Evolutionary conservation across 2,113 vertebrate genomes (phyloP), one percentile per base, ranked within the genome.

Genomic region (Paralichthys olivaceus): DNA sequence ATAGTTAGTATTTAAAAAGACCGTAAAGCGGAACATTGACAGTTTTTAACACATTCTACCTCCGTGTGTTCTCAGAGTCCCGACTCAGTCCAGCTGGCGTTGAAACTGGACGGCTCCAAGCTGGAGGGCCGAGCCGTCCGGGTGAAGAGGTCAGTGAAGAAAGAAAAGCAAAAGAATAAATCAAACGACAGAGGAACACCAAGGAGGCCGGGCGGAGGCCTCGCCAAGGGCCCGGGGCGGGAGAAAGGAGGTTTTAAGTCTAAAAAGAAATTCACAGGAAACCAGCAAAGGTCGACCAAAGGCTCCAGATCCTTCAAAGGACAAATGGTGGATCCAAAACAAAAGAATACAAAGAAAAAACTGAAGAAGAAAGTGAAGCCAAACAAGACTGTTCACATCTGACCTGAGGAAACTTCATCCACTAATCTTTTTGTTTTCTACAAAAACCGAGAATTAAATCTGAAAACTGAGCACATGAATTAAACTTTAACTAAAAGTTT

Each of bases 71-170:
- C 79, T 8, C 79, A 99, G 97, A 96, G 88, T 19, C 86, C 84
- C 0, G 97, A 99, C 79, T 94, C 96, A 0, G 97, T 98, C 17
- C 95, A 96, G 80, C 92, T 99, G 69, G 96, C 98, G 4, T 76
- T 99, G 88, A 94, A 96, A n/a, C 94, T 98, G 80, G 94, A 97
- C 17, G 89, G 93, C 58, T 95, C 94, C 0, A 88, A 93, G 64
- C 90, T 99, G 68, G 89, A 95, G 89, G 95, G 96, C 66, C 92
- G 98, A 61, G 91, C 93, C 59, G 67, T 99, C 15, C 87, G 98
- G 63, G 96, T 99, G 65, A 95, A 95, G 81, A 95, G 91, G 13
- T 95, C 95, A 0, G 58, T 91, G 1, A 93, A 94, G 76, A 95
- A 95, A 77, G 94, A 85, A 47, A 94, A 91, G 45, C 47, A 65